These are phyloP conservation scores for Xyrauchen texanus DNA, from an alignment of 2,113 vertebrate genomes.

Conservation along the genomic window DNA sequence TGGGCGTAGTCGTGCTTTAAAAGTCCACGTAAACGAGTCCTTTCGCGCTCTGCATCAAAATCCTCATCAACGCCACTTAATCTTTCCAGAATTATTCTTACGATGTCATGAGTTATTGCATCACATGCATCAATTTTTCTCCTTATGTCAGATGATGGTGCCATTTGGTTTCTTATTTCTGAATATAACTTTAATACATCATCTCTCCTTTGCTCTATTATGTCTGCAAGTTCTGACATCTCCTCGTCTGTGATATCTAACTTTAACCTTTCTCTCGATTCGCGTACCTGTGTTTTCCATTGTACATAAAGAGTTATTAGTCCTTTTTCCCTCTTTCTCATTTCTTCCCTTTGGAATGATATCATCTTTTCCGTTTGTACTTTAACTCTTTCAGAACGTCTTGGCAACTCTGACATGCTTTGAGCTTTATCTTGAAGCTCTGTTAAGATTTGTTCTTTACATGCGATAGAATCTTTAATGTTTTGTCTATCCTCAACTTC, in stretches of 20 bases:
- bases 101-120: neutral
- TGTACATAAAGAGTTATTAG: neutral
- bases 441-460: neutral
- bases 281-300: neutral
- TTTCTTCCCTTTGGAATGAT: neutral
- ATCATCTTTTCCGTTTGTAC: neutral
- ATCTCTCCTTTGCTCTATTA: too few relatives aligned
- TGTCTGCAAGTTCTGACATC: too few relatives aligned
- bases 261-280: neutral
- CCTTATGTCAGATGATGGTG: too few relatives aligned
- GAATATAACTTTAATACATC: too few relatives aligned
- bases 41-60: slow-evolving; percentile 2
- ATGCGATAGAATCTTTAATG: neutral
- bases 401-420: neutral
- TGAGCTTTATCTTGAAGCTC: slow-evolving; percentile 1
- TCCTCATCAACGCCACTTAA: slow-evolving; percentile 1
- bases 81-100: slow-evolving; percentile 5
- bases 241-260: neutral
- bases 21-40: neutral
- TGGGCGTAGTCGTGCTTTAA: neutral
- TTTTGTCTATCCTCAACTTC: neutral
- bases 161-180: too few relatives aligned
- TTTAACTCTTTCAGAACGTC: slow-evolving; percentile 1
- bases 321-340: neutral
- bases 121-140: too few relatives aligned